Evolutionary conservation across 53 echinoderm and acorn worm species (phyloP).

Genomic region (Antedon mediterranea): DNA sequence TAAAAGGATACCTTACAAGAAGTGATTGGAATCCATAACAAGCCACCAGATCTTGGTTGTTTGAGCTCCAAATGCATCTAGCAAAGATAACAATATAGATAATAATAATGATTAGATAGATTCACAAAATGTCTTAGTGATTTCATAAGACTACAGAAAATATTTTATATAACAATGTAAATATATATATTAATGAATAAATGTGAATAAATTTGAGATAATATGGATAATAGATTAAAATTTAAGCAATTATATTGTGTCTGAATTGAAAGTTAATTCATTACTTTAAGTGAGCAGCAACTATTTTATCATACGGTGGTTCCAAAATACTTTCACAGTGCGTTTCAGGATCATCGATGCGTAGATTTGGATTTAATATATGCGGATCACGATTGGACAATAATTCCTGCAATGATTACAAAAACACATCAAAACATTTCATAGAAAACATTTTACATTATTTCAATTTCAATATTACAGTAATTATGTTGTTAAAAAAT

Average conservation of each 20-base stretch:
- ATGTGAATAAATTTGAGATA: no score
- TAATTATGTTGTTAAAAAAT: no score
- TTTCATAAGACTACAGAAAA: no score
- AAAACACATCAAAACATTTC: no score
- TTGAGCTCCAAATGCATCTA: slow-evolving; percentile 89
- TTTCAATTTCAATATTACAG: no score
- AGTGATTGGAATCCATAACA: slow-evolving; percentile 84
- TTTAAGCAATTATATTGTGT: neutral
- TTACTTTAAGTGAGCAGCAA: slow-evolving; percentile 93
- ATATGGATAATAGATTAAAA: no score
- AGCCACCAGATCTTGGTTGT: slow-evolving; percentile 86
- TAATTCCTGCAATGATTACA: slow-evolving; percentile 30
- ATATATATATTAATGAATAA: no score
- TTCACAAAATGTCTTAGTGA: no score
- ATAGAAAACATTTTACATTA: no score
- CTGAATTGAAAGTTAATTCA: no score
- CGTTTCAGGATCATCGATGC: slow-evolving; percentile 59
- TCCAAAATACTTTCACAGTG: slow-evolving; percentile 90
- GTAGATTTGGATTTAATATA: slow-evolving; percentile 70
- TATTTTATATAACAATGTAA: no score
- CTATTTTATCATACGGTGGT: slow-evolving; percentile 89
- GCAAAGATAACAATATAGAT: slow-evolving; percentile 1
- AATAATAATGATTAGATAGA: no score
- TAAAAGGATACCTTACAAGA: slow-evolving; percentile 96
- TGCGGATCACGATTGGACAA: slow-evolving; percentile 80